phyloP scores from a whole-genome alignment of 2,888 invertebrate species.

The Campoplex nolae region DNA sequence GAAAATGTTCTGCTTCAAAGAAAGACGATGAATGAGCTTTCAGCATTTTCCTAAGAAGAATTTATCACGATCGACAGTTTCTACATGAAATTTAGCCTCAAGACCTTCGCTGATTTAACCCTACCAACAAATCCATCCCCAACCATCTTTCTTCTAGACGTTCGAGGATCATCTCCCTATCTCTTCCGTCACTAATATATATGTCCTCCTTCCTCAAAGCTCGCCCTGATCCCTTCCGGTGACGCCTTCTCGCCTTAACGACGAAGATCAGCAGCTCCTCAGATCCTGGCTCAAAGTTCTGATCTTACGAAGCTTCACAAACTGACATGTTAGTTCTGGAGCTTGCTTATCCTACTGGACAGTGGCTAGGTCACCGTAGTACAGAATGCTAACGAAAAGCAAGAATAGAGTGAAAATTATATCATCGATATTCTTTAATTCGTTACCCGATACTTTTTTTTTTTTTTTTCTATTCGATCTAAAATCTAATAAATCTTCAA shows the following conservation, averaged over 20 bases:
- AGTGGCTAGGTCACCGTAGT: constrained; percentile 19
- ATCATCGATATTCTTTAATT: neutral
- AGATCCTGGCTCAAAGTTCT: constrained; percentile 16
- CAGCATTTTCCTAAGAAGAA: neutral
- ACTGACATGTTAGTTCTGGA: constrained; percentile 4
- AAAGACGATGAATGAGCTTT: neutral
- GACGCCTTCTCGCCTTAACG: constrained; percentile 28
- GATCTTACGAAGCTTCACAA: constrained; percentile 17
- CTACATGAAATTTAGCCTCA: neutral
- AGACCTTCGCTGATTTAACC: constrained; percentile 23
- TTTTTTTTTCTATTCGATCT: too few species aligned
- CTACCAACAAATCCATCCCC: constrained; percentile 34
- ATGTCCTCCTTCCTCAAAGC: constrained; percentile 39
- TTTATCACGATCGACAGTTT: constrained; percentile 24
- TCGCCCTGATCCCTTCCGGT: constrained; percentile 48
- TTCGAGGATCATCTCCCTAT: constrained; percentile 4
- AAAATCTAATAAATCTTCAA: too few species aligned
- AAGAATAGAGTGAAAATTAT: neutral
- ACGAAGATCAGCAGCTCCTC: constrained; percentile 53
- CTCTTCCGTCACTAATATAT: constrained; percentile 3
- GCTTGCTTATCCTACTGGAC: neutral
- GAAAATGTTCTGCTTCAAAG: neutral
- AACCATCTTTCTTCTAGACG: constrained; percentile 16
- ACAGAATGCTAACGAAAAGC: neutral
- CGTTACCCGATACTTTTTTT: too few species aligned